phyloP scores from a whole-genome alignment of 2,888 invertebrate genomes.

The Tetheella fluctuosa region DNA sequence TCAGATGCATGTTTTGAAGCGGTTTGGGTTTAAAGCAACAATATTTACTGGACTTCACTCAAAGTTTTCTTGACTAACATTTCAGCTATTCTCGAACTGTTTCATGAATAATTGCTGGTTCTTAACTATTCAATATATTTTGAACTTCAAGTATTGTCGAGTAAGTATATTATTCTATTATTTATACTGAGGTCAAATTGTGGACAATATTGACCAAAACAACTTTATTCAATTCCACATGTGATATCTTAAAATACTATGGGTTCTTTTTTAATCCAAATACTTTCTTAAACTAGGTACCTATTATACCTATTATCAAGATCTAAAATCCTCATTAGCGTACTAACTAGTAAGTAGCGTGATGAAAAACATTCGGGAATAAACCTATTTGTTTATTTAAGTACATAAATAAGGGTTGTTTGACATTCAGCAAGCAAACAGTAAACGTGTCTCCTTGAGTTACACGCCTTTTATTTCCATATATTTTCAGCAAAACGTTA shows the following conservation, averaged over 20 bases:
- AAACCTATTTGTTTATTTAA: not conserved
- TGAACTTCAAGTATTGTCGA: not conserved
- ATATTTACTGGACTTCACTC: slow-evolving; percentile 8
- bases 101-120: not conserved
- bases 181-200: too few relatives aligned
- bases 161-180: not conserved
- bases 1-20: not conserved
- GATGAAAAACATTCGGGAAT: not conserved
- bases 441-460: slow-evolving; percentile 2
- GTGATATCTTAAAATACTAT: not conserved
- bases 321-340: not conserved
- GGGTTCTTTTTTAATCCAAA: not conserved
- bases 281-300: too few relatives aligned
- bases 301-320: not conserved
- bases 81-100: slow-evolving; percentile 1
- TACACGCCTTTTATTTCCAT: not conserved
- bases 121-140: not conserved
- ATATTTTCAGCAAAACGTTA: not conserved
- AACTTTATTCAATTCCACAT: too few relatives aligned
- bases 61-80: not conserved
- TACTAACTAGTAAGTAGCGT: not conserved
- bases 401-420: not conserved
- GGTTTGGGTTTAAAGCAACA: not conserved
- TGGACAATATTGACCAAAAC: too few relatives aligned
- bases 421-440: not conserved